A percentile compares a stretch with the other conserved stretches of the same genome.
Conservation (phyloP, 2,113 vertebrate species). For the Paradisaea rubra region DNA sequence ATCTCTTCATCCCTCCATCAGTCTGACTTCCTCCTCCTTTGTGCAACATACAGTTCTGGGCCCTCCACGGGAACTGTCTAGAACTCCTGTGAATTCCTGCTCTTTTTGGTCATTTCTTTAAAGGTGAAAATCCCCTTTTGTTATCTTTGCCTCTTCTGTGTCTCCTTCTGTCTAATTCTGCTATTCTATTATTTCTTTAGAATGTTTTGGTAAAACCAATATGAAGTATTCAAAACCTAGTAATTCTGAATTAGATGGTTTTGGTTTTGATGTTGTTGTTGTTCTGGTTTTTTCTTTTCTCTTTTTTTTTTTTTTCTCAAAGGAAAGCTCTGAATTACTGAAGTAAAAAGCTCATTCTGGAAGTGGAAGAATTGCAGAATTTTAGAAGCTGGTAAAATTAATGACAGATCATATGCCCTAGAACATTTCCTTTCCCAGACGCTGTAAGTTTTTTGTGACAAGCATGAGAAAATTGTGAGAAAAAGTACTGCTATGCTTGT, state of each 20-base stretch:
- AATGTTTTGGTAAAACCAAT: neutral
- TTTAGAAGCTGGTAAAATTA: neutral
- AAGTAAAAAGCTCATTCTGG: neutral
- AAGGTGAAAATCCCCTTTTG: neutral
- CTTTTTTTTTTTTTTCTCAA: neutral
- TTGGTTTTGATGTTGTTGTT: neutral
- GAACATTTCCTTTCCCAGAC: neutral
- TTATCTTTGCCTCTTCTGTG: neutral
- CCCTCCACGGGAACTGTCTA: neutral
- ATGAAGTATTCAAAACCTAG: neutral
- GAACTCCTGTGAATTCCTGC: neutral
- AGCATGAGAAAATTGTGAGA: neutral
- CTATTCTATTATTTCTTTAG: neutral
- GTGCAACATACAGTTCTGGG: neutral
- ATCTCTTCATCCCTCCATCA: neutral
- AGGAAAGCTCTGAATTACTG: neutral
- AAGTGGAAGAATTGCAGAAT: neutral
- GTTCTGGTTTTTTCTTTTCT: accelerated
- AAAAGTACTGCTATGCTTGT: neutral
- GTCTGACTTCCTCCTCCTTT: neutral
- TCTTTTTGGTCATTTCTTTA: neutral
- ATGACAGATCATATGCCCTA: neutral
- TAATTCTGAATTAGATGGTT: neutral
- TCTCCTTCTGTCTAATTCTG: neutral
- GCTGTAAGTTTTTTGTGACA: neutral